Conservation (phyloP, 2,888 invertebrate genomes). For the Lepidonotus clava region DNA sequence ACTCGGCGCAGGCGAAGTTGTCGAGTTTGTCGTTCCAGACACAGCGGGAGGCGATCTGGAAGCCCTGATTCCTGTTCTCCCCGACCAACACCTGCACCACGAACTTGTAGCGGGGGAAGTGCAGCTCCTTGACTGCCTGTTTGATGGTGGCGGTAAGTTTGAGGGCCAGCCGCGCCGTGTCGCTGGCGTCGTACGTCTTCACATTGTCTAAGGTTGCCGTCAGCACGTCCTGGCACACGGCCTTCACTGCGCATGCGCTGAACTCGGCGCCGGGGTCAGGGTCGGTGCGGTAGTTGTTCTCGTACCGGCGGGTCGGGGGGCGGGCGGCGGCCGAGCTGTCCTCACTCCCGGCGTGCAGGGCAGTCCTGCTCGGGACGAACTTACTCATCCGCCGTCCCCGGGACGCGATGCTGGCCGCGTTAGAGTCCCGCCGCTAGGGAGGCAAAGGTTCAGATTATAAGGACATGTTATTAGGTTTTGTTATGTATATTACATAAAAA, state of each 20-base stretch:
- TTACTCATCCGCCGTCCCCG: not conserved
- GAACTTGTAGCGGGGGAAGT: not conserved
- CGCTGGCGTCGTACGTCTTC: not conserved
- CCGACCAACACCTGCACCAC: not conserved
- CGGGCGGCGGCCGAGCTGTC: not conserved
- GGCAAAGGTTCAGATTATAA: not conserved
- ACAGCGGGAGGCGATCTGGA: constrained; percentile 19
- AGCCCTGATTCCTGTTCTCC: constrained; percentile 29
- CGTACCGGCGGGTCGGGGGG: constrained; percentile 17
- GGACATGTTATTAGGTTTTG: not conserved
- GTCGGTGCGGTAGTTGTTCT: constrained; percentile 17
- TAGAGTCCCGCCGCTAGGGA: constrained; percentile 29
- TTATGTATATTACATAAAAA: no score
- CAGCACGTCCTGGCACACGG: not conserved
- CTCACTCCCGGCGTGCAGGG: not conserved
- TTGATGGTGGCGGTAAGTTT: not conserved
- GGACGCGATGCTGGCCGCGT: constrained; percentile 16
- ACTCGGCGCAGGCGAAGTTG: constrained; percentile 17
- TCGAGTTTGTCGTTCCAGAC: constrained; percentile 20
- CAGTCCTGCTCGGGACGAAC: not conserved
- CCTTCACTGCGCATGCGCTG: not conserved
- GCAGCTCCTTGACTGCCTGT: constrained; percentile 26
- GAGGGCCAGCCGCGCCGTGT: not conserved
- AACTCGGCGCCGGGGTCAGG: constrained; percentile 8
- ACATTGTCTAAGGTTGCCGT: constrained; percentile 2